Evolutionary conservation across 2,113 vertebrate genomes (phyloP), one percentile per base, ranked within the genome.

Genomic region (Jaculus jaculus): DNA sequence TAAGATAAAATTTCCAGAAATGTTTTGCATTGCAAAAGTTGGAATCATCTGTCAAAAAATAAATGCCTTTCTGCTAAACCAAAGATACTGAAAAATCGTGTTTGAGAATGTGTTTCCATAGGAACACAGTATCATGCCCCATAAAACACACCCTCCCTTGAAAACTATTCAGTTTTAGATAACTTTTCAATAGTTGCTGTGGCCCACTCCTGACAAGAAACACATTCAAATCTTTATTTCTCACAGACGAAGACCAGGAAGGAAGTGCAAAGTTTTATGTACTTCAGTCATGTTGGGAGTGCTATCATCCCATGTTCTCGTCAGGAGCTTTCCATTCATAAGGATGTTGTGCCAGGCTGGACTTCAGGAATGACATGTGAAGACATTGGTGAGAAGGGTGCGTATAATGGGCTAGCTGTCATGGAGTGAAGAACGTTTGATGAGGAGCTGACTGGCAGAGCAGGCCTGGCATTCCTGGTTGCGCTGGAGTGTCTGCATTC

Each of bases 11-110:
- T 82, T 96, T 78, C 11, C 58, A 79, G 85, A 83, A 95, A 73
- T 92, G 51, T 71, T 94, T 87, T 90, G 28, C 65, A 86, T 95
- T 97, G 32, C 90, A 87, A 96, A 94, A 84, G 18, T 81, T 90
- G 78, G 82, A 83, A 81, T 95, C 74, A 79, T 75, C 69, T 96
- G 93, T 95, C 93, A 96, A 91, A 91, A 94, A 94, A 96, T 93
- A 93, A 96, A 92, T 87, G 75, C 58, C 37, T 97, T 34, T 83
- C 84, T 84, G 75, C 72, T 95, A 87, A 89, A 78, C 84, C 47
- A 90, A 92, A 94, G 80, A 92, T n/a, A 93, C 5, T 90, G 65
- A 96, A 94, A 94, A 95, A 89, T 21, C 90, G 37, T 80, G 26
- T 75, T 96, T 90, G 63, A 84, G 86, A 95, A 86, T 42, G 61